These are phyloP conservation scores for Alouatta palliata DNA, from an alignment of 2,113 vertebrate genomes.

Conservation along the genomic window DNA sequence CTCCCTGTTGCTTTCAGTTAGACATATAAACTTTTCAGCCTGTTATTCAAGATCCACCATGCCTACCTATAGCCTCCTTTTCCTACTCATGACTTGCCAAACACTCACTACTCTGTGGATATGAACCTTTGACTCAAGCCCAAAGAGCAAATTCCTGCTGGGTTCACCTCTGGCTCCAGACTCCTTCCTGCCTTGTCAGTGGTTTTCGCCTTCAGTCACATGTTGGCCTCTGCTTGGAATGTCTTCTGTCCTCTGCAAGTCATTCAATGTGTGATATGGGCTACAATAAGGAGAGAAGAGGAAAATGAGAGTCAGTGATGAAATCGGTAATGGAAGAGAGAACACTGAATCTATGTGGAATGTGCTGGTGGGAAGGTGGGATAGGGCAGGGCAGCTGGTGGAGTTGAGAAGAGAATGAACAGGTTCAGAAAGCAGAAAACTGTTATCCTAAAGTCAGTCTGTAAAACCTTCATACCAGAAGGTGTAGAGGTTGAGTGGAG, in stretches of 20 bases:
- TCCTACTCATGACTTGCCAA: background rate
- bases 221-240: background rate
- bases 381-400: background rate
- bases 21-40: background rate
- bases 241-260: background rate
- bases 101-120: background rate
- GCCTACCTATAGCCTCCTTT: background rate
- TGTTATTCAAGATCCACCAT: background rate
- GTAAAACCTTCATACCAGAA: background rate
- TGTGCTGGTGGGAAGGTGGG: no score
- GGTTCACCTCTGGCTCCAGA: background rate
- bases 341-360: fast-evolving
- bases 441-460: background rate
- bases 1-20: background rate
- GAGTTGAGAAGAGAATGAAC: background rate
- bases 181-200: background rate
- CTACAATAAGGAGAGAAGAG: background rate
- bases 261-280: background rate
- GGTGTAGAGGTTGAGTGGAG: background rate
- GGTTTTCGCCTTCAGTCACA: background rate
- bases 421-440: background rate
- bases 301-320: background rate
- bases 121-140: background rate
- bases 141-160: background rate
- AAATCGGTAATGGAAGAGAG: background rate